Evolutionary conservation across 2,888 invertebrate species (phyloP), one percentile per base, ranked within the genome.

Genomic region (Xylophagus ater): DNA sequence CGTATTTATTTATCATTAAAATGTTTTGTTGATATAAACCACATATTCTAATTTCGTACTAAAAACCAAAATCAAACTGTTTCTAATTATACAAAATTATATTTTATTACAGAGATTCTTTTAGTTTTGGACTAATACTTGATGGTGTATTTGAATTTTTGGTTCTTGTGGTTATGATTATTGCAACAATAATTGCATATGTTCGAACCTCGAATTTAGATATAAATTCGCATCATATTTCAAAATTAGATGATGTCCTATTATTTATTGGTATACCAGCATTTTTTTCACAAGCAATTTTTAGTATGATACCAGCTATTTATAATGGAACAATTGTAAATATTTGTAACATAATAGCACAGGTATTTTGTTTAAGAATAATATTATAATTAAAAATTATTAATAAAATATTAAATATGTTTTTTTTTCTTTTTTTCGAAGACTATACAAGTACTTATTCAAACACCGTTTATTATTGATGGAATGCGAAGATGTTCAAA

Each of bases 401-500:
- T 13, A 33, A n/a, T 34, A 12, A n/a, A 28, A n/a, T 21, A 21
- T 8, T 3, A 14, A 17, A 15, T 37, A 21, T 15, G 4, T 20
- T 20, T 10, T 8, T n/a, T 14, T 4, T 20, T 40, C 4, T 37
- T 18, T 26, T 41, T 47, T 51, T 56, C 59, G 41, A 55, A 79
- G 77, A 68, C 79, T n/a, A 53, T 78, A 10, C 81, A 84, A 69
- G 76, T 82, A 1, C 57, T 81, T 10, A 60, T 83, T 3, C 84
- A 85, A 62, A 83, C 83, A 0, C 72, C 79, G 0, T 72, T 83
- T 41, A 75, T 84, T 31, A 72, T 81, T 46, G 82, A 81, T 52
- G 81, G 78, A 0, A 62, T 83, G 26, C 67, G 81, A n/a, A 70
- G 83, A n/a, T 80, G 80, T 58, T 76, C 79, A 52, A 80, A 80